These are phyloP conservation scores for Trichonephila clavata DNA, from an alignment of 1,140 invertebrate species.

Conservation along the genomic window DNA sequence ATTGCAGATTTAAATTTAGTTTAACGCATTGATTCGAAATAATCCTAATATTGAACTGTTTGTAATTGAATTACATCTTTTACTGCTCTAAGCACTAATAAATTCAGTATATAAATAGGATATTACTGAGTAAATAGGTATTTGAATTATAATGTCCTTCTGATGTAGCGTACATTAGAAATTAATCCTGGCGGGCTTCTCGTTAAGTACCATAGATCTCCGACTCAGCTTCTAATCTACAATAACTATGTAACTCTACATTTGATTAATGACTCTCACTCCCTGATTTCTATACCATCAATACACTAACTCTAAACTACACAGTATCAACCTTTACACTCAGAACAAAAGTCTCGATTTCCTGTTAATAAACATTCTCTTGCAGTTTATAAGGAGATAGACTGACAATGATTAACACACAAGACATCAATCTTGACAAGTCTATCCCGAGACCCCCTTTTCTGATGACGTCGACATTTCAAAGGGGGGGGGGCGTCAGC, in stretches of 20 bases:
- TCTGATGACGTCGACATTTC: slow-evolving; percentile 6
- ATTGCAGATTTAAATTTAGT: too few relatives aligned
- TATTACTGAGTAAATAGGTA: too few relatives aligned
- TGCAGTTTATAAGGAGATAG: slow-evolving; percentile 5
- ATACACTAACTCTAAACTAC: neutral
- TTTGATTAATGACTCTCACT: neutral
- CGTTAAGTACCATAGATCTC: neutral
- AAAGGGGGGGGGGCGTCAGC: slow-evolving; percentile 34
- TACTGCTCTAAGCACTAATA: too few relatives aligned
- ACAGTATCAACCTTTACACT: neutral
- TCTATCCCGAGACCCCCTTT: neutral
- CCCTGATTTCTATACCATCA: neutral
- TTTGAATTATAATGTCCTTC: too few relatives aligned
- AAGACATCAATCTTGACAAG: slow-evolving; percentile 38
- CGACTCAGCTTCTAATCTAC: neutral
- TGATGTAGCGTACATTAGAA: neutral
- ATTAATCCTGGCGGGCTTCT: neutral
- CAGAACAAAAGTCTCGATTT: neutral
- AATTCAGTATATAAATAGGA: too few relatives aligned
- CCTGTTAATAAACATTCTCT: slow-evolving; percentile 8
- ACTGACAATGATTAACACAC: slow-evolving; percentile 31
- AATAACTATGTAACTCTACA: neutral
- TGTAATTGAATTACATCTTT: too few relatives aligned
- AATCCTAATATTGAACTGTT: too few relatives aligned
- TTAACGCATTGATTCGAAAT: too few relatives aligned